Base-by-base conservation (phyloP, 2,113 vertebrate species). In the Pseudopipra pipra region DNA sequence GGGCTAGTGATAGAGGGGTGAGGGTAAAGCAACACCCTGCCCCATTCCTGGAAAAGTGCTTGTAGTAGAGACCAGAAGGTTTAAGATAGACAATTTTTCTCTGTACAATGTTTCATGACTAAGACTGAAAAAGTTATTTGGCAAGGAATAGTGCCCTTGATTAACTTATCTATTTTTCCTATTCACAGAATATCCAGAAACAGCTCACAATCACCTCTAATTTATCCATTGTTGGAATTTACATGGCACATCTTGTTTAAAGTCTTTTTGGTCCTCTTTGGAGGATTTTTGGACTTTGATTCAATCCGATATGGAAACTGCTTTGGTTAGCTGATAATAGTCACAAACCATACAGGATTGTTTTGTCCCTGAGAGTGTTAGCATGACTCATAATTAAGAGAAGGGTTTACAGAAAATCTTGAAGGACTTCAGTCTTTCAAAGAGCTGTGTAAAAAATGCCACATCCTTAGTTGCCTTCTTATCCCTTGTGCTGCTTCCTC, bases 251-350 rank as follows among this genome's bases (percentile, higher is more conserved):
- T 56, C 23, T 73, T 80, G 21, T 77, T 74, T 17, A 17, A 82
- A 37, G 30, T 52, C 25, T 91, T 93, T 82, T 89, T 46, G 85
- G 59, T 66, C 24, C 39, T 86, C 71, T 83, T 62, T 77, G 87
- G 47, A 52, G 49, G 49, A 25, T 51, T 51, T 25, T 25, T 25
- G 49, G 49, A 51, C 25, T 51, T 23, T 55, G 65, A 67, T 85
- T 80, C 63, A 77, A 23, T 37, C 10, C 4, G 30, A 67, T 80
- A 63, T 63, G 55, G 61, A 91, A 72, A 82, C n/a, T 28, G 7
- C 41, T 82, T 76, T 62, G 23, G 5, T 79, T 79, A 91, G 56
- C n/a, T 76, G 41, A 66, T n/a, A 62, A 17, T 55, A 46, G 35
- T 47, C 39, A 43, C 59, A 94, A 84, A 88, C 70, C 30, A 47